Percentiles rank a stretch among this genome's conserved stretches.
Conservation (phyloP, 2,888 invertebrate species). For the Tetanocera ferruginea region DNA sequence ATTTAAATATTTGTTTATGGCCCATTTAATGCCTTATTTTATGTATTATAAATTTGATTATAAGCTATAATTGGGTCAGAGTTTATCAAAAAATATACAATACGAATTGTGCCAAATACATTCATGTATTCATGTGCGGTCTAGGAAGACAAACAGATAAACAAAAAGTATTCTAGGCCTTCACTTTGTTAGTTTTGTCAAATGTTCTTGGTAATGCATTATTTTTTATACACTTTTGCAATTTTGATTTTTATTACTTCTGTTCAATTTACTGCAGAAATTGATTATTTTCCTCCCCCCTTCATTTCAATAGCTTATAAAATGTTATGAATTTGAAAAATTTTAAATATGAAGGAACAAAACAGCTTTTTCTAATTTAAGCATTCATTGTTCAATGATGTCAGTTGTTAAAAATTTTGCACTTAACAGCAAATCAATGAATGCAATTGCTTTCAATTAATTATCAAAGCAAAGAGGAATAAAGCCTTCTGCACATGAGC, state of each 20-base stretch:
- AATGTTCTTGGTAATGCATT: too few relatives aligned
- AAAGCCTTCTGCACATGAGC: slow-evolving; percentile 1
- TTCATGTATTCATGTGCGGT: too few relatives aligned
- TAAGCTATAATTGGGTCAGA: too few relatives aligned
- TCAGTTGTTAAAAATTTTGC: not conserved
- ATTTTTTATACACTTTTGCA: not conserved
- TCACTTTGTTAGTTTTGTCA: too few relatives aligned
- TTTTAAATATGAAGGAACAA: not conserved
- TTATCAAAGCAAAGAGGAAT: not conserved
- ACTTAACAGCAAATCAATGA: not conserved
- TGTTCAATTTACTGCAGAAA: not conserved
- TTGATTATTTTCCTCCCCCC: not conserved
- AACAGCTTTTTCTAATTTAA: not conserved
- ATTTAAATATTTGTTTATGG: not conserved
- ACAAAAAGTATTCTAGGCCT: too few relatives aligned
- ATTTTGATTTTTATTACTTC: not conserved
- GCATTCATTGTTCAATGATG: not conserved
- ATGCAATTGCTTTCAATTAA: slow-evolving; percentile 9
- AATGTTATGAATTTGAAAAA: not conserved
- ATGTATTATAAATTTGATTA: too few relatives aligned
- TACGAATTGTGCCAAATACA: too few relatives aligned
- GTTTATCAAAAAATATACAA: too few relatives aligned
- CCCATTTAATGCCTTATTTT: not conserved
- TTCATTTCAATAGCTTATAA: not conserved
- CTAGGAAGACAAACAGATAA: too few relatives aligned